Percentiles rank a stretch among this genome's conserved stretches.
Evolutionary conservation across 2,113 vertebrate genomes (phyloP).

Genomic region (Odocoileus virginianus): DNA sequence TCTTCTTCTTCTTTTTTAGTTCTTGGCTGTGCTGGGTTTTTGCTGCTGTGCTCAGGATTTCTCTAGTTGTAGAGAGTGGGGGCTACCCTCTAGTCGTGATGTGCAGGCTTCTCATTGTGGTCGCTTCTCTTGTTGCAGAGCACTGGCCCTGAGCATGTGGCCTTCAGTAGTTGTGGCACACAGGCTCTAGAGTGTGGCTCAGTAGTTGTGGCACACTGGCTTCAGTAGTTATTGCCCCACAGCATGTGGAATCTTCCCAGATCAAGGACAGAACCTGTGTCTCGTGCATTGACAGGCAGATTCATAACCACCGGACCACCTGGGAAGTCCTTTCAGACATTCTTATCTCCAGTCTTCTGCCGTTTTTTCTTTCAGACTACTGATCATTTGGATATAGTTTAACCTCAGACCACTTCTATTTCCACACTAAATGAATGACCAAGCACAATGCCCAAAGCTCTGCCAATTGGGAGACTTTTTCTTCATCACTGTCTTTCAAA

Average conservation of each 20-base stretch:
- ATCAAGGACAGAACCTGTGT: background rate
- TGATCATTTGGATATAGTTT: background rate
- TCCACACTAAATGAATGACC: background rate
- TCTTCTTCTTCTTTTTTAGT: background rate
- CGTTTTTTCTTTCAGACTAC: background rate
- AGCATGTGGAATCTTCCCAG: background rate
- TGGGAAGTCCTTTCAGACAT: background rate
- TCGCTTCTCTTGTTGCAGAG: background rate
- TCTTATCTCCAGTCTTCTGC: background rate
- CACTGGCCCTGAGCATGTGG: background rate
- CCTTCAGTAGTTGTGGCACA: too few species aligned
- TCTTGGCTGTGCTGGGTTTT: background rate
- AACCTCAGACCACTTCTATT: background rate
- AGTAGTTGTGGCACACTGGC: background rate
- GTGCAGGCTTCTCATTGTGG: background rate
- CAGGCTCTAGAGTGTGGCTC: background rate
- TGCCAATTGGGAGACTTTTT: background rate
- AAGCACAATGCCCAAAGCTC: background rate
- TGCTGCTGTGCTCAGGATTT: background rate
- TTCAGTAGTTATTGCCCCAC: background rate
- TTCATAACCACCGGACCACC: background rate
- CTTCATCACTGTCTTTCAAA: background rate
- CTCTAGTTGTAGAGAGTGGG: background rate
- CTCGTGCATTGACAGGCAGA: background rate
- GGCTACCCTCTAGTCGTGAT: background rate